Base-by-base conservation (phyloP, 2,888 invertebrate genomes). In the Thelaira solivaga region DNA sequence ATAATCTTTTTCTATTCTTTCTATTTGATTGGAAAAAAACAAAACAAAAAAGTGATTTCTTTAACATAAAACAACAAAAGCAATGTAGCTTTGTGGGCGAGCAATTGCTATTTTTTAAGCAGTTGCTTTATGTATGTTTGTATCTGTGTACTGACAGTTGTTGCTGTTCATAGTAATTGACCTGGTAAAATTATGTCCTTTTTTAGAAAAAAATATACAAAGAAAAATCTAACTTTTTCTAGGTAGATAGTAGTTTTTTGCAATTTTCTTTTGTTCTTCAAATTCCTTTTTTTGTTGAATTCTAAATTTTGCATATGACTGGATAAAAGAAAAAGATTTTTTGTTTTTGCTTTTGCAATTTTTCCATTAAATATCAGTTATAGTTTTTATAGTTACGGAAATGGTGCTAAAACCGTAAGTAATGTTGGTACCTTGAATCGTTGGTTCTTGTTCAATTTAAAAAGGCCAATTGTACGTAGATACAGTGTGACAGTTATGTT, bases 131-230 rank as follows among this genome's bases (percentile, higher is more conserved):
- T 24, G 29, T 45, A 6, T 47, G 10, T 49, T 68, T 4, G 45
- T 53, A 45, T 24, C 39, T 45, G 10, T 47, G 10, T 49, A 18
- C 11, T 29, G 20, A 31, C 43, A 45, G 26, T 36, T 55, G 45
- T 72, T 72, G 34, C 36, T 55, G 20, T 7, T 1, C n/a, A 29
- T 11, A 39, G 18, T 34, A 29, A 47, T 36, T 64, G 62, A 72
- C 36, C 62, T 36, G n/a, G n/a, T n/a, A 29, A 55, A 62, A 72
- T 20, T 47, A 39, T 72, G 45, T 41, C 34, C 51, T 71, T 53
- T n/a, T n/a, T n/a, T n/a, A n/a, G n/a, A n/a, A n/a, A n/a, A n/a
- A 5, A 26, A 43, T 31, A n/a, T 13, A 31, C 20, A 11, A 29
- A 13, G 16, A 31, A 5, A 13, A 41, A 11, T 26, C 13, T 29